Conservation (phyloP, 2,888 invertebrate genomes). For the Buathra laborator region DNA sequence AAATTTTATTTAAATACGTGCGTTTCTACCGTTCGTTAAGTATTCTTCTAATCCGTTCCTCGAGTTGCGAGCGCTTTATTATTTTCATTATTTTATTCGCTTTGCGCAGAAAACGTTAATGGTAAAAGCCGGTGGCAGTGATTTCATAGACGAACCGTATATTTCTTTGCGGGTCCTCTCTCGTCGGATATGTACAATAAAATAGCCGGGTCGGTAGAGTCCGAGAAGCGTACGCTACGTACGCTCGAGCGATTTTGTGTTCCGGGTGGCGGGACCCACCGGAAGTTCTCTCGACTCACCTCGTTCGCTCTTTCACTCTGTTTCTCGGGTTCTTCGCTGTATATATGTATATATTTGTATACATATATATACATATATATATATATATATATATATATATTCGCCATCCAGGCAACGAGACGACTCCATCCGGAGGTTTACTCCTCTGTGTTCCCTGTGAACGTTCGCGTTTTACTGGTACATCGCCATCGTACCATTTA, state of each 20-base stretch:
- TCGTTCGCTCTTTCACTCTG: conserved; percentile 73
- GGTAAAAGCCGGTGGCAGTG: too few relatives aligned
- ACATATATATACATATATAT: not conserved
- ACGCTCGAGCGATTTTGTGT: conserved; percentile 79
- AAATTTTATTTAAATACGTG: too few relatives aligned
- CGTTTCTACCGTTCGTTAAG: too few relatives aligned
- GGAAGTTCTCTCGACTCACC: conserved; percentile 81
- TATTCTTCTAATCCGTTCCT: too few relatives aligned
- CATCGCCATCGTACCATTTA: conserved; percentile 32
- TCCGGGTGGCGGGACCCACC: conserved; percentile 81
- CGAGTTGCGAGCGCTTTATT: too few relatives aligned
- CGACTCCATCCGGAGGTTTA: conserved; percentile 54
- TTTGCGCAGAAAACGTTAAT: too few relatives aligned
- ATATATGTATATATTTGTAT: not conserved
- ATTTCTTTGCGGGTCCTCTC: conserved; percentile 11
- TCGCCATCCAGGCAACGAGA: conserved; percentile 54
- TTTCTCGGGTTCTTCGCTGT: conserved; percentile 29
- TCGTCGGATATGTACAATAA: not conserved
- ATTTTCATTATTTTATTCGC: too few relatives aligned
- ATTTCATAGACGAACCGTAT: not conserved
- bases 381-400: conserved; percentile 1
- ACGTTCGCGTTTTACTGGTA: conserved; percentile 34
- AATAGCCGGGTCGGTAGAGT: not conserved
- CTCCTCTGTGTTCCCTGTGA: conserved; percentile 43
- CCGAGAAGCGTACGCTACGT: conserved; percentile 59